These are phyloP conservation scores for Epizoanthus scotinus DNA, from an alignment of 92 coral and sea anemone species.

Conservation along the genomic window DNA sequence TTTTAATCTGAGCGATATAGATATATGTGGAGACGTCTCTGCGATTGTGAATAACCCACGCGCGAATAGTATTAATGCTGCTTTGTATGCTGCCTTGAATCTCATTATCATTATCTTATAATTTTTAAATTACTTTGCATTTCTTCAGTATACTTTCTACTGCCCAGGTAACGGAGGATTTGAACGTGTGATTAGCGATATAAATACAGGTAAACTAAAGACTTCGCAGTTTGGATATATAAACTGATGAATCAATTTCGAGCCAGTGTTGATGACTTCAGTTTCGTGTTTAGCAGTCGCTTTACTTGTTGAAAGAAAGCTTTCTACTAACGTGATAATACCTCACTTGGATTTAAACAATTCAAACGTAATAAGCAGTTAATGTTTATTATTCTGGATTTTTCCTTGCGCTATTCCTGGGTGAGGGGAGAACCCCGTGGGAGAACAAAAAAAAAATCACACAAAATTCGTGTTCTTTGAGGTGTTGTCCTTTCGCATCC, in stretches of 20 bases:
- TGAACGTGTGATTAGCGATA: not conserved
- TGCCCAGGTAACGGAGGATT: slow-evolving; percentile 15
- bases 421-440: too few relatives aligned
- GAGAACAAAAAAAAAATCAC: too few relatives aligned
- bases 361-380: not conserved
- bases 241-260: too few relatives aligned
- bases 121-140: not conserved
- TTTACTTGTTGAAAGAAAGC: not conserved
- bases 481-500: too few relatives aligned
- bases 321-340: not conserved
- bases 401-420: not conserved
- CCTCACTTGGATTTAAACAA: not conserved
- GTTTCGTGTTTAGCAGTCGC: too few relatives aligned
- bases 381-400: not conserved
- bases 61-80: not conserved
- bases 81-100: slow-evolving; percentile 1
- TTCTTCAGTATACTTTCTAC: slow-evolving; percentile 1
- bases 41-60: not conserved
- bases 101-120: not conserved
- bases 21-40: not conserved
- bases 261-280: too few relatives aligned
- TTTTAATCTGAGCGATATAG: not conserved
- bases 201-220: not conserved
- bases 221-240: too few relatives aligned
- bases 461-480: too few relatives aligned